Evolutionary conservation across 2,113 vertebrate genomes (phyloP), one percentile per base, ranked within the genome.

Genomic region (Sapayoa aenigma): DNA sequence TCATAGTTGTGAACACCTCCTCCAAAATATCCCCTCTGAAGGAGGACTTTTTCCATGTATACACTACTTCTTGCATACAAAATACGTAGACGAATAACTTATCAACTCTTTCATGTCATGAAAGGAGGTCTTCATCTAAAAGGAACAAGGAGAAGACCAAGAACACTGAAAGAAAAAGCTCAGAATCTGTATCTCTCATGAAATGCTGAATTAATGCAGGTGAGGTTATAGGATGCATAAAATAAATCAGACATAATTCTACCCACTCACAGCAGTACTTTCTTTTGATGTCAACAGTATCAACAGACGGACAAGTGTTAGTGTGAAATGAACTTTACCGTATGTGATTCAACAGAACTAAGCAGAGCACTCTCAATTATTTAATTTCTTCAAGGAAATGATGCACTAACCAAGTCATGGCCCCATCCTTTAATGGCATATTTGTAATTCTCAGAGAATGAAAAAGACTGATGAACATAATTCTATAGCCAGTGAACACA

Each of bases 351-450:
- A 90, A 93, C 35, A 86, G 67, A 88, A 80, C 20, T 66, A 65
- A 92, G 79, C 75, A 92, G 56, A 88, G 35, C 85, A 84, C 59
- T 92, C 75, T 80, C 75, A 80, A 67, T 94, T 95, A 88, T 92
- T 96, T 91, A 31, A 93, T 94, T 96, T 96, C 86, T 94, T 95
- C 68, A 91, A 90, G 93, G 79, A 96, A 97, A 96, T 94, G 72
- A 94, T 91, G 87, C 56, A 77, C 87, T 96, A 90, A 90, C 82
- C 77, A 95, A 94, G 68, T 92, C 90, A 86, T 65, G 72, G 82
- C 50, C 68, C 28, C 68, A 56, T 95, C 47, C 56, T 80, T 93
- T 95, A 91, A 95, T 75, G 75, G 83, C 63, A 90, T 47, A 84
- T 84, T 86, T 75, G 53, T 89, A 95, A 92, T 74, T 90, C 83